Percentiles rank a stretch among this genome's conserved stretches.
phyloP scores from a whole-genome alignment of 2,797 vertebrate genomes.

The Ctenopoma kingsleyae region DNA sequence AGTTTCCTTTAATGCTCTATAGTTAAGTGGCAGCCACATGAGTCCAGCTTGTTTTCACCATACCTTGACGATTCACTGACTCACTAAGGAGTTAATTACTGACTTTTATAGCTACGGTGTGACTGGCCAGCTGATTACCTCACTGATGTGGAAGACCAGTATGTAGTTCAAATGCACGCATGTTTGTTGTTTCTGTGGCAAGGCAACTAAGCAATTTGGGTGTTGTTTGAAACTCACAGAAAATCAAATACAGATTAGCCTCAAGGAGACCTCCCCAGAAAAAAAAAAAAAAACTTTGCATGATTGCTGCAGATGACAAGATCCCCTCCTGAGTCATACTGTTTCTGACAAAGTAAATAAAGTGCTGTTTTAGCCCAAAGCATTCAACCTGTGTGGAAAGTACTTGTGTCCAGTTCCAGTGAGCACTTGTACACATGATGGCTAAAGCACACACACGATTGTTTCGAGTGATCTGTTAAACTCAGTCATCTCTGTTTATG shows the following conservation, averaged over 20 bases:
- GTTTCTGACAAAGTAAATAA: conserved; percentile 17
- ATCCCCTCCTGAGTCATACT: neutral
- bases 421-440: neutral
- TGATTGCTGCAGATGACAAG: conserved; percentile 12
- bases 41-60: conserved; percentile 30
- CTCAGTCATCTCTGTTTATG: conserved; percentile 20
- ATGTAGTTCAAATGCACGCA: conserved; percentile 19
- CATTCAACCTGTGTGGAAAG: conserved; percentile 10
- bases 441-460: neutral
- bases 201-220: conserved; percentile 22
- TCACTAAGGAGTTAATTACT: conserved; percentile 45
- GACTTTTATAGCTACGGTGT: conserved; percentile 36
- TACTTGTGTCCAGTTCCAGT: neutral
- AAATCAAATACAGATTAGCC: conserved; percentile 8
- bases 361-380: conserved; percentile 2
- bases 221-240: conserved; percentile 12
- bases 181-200: conserved; percentile 38
- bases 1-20: neutral
- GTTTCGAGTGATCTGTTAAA: neutral
- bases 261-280: conserved; percentile 10
- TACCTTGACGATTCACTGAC: conserved; percentile 18
- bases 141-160: conserved; percentile 34
- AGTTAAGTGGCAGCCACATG: conserved; percentile 4
- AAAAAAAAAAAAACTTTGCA: conserved; percentile 12
- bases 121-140: conserved; percentile 30